Base-by-base conservation (phyloP, 2,888 invertebrate species). In the Ganaspis brasiliensis region DNA sequence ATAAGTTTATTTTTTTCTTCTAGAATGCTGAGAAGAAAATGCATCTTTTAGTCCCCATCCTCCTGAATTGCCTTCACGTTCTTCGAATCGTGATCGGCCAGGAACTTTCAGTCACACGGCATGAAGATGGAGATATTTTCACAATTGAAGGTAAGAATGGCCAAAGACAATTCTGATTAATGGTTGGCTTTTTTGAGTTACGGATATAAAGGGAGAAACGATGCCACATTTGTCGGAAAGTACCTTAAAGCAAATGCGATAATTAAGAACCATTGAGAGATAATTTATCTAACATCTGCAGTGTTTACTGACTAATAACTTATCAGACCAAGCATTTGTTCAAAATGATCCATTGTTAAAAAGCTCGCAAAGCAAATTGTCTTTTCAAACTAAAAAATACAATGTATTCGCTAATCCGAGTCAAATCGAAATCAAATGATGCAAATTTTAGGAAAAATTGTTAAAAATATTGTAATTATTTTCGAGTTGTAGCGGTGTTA, bases 11-110 rank as follows among this genome's bases (percentile, higher is more conserved):
- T 67, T 24, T 45, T 24, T 79, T 73, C 75, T 89, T 89, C 49
- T 87, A 91, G 91, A 89, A 91, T 91, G 91, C 90, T 84, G 87
- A 86, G 87, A 83, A 83, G 84, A 90, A 91, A 85, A 91, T 91
- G 91, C 87, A 85, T 86, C 87, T 88, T 84, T 85, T 87, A 87
- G 84, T 85, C 79, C 81, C 89, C 81, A 84, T 89, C 81, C 80
- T 91, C 78, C 83, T 84, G 79, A 80, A 87, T 84, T 86, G 82
- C 82, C 83, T 89, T 78, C 85, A 87, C 82, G 79, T 89, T 73
- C 73, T 87, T 19, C 80, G 79, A 76, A 75, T 81, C 61, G 79
- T 82, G 72, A 78, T 77, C 74, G 84, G 85, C 59, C 83, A 88
- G 56, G 90, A 91, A 75, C 81, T 89, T 78, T 86, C 89, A 73